These are phyloP conservation scores for Platysteira castanea DNA, from an alignment of 2,113 vertebrate genomes.

Conservation along the genomic window DNA sequence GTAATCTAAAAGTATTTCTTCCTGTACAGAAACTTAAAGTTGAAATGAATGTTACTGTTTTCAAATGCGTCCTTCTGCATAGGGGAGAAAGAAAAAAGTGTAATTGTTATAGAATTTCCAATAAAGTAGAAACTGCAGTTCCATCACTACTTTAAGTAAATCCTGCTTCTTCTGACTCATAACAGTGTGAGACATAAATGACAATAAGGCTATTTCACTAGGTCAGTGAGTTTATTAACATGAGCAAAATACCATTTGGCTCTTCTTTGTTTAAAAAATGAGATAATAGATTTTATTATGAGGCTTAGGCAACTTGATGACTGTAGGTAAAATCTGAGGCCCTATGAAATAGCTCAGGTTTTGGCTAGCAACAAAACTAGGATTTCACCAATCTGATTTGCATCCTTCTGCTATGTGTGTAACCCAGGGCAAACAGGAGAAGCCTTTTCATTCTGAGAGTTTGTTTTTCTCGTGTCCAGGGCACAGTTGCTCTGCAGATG, in stretches of 20 bases:
- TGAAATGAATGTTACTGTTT: background rate
- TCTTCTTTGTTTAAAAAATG: background rate
- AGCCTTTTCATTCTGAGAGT: background rate
- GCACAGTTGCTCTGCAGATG: background rate
- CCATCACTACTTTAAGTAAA: background rate
- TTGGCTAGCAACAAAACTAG: background rate
- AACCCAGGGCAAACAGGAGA: background rate
- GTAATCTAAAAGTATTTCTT: background rate
- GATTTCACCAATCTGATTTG: background rate
- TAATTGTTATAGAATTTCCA: background rate
- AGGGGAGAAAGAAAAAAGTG: background rate
- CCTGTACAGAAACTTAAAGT: background rate
- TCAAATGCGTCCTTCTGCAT: background rate
- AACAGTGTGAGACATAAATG: background rate
- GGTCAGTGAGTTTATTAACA: background rate
- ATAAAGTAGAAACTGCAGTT: background rate
- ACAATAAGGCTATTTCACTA: background rate
- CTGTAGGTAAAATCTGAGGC: background rate
- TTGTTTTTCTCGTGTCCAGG: background rate
- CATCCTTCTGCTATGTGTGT: background rate
- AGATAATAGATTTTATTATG: background rate
- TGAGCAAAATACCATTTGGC: background rate
- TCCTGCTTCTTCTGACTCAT: background rate
- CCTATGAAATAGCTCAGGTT: background rate
- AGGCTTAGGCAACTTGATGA: background rate